A percentile compares a stretch with the other conserved stretches of the same genome.
These are phyloP conservation scores for Trichechus manatus DNA, from an alignment of 2,113 vertebrate species.

Conservation along the genomic window DNA sequence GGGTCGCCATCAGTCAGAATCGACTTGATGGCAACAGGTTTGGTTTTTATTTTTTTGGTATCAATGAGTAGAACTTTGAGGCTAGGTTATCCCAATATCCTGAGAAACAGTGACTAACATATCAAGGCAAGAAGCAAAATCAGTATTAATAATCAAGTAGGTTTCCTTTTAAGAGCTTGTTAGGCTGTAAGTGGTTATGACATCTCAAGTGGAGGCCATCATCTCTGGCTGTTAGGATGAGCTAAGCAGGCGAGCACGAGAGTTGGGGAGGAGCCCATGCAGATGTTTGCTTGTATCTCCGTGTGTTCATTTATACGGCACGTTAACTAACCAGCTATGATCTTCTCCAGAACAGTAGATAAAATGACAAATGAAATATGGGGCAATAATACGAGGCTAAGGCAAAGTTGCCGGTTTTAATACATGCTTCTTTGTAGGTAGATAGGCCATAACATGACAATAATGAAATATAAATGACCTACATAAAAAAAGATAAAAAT, in stretches of 20 bases:
- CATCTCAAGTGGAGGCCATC: accelerated
- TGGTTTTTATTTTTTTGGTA: background rate
- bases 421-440: constrained; percentile 69
- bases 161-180: background rate
- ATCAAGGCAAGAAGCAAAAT: background rate
- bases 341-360: constrained; percentile 79
- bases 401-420: constrained; percentile 68
- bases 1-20: background rate
- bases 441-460: constrained; percentile 76
- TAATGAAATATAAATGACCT: constrained; percentile 80
- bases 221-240: accelerated
- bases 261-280: background rate
- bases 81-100: no score
- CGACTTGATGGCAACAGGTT: background rate
- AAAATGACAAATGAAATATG: constrained; percentile 79
- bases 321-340: constrained; percentile 67
- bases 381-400: constrained; percentile 67
- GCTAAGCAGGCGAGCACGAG: background rate
- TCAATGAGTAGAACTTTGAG: background rate
- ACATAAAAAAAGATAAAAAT: constrained; percentile 81
- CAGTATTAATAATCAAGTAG: background rate
- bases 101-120: background rate
- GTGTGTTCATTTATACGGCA: constrained; percentile 49
- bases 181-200: background rate
- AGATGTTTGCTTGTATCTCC: background rate